A percentile compares a stretch with the other conserved stretches of the same genome.
Conservation (phyloP, 2,888 invertebrate genomes). For the Cheilosia scutellata region DNA sequence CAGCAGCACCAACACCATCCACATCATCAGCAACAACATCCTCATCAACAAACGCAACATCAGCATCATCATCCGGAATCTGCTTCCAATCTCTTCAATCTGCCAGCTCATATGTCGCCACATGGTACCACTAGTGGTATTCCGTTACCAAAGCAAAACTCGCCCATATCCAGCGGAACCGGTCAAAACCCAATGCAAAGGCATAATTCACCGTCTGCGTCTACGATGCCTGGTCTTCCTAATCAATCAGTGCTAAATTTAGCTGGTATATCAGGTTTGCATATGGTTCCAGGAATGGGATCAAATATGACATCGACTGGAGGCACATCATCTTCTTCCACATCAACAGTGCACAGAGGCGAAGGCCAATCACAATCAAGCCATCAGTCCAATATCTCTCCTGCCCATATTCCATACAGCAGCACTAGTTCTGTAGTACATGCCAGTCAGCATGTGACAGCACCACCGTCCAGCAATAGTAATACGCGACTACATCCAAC, state of each 20-base stretch:
- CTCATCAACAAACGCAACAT: slow-evolving; percentile 57
- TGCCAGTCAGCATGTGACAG: slow-evolving; percentile 48
- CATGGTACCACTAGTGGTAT: slow-evolving; percentile 80
- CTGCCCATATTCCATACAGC: slow-evolving; percentile 65
- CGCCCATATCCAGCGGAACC: slow-evolving; percentile 82
- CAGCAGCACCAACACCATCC: slow-evolving; percentile 75
- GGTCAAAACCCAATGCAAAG: slow-evolving; percentile 70
- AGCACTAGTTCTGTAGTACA: slow-evolving; percentile 60
- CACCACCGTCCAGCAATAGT: slow-evolving; percentile 68
- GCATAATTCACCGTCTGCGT: slow-evolving; percentile 72
- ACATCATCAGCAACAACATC: slow-evolving; percentile 74
- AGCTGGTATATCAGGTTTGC: slow-evolving; percentile 77
- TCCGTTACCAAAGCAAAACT: slow-evolving; percentile 83
- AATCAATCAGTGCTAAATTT: slow-evolving; percentile 78
- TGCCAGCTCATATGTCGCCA: slow-evolving; percentile 81
- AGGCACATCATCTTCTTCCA: slow-evolving; percentile 63
- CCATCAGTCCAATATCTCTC: slow-evolving; percentile 68
- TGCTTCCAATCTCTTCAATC: slow-evolving; percentile 85
- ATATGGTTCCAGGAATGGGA: slow-evolving; percentile 76
- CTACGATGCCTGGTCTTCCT: slow-evolving; percentile 74
- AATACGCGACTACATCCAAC: slow-evolving; percentile 66
- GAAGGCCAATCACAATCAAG: slow-evolving; percentile 59
- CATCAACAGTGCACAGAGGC: slow-evolving; percentile 58
- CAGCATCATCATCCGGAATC: slow-evolving; percentile 80
- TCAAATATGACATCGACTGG: slow-evolving; percentile 73